Evolutionary conservation across 2,888 invertebrate genomes (phyloP).

Genomic region (Carabus problematicus): DNA sequence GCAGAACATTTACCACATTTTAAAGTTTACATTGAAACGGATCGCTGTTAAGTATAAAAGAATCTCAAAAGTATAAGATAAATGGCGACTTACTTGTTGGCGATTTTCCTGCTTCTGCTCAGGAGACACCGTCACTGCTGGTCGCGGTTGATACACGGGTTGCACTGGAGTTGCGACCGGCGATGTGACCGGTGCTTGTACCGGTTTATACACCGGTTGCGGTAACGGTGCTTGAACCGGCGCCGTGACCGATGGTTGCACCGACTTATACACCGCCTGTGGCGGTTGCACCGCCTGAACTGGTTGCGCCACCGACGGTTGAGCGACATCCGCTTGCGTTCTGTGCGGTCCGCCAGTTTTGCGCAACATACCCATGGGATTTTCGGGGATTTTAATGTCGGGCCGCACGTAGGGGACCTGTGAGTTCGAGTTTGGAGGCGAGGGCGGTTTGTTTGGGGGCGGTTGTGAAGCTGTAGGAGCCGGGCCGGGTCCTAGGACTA

Average conservation of each 20-base stretch:
- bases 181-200: constrained; percentile 46
- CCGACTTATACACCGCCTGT: constrained; percentile 51
- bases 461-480: constrained; percentile 58
- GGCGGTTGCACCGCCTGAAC: constrained; percentile 37
- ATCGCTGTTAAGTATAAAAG: no score
- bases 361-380: constrained; percentile 73
- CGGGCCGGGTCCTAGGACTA: constrained; percentile 37
- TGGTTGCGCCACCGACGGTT: constrained; percentile 43
- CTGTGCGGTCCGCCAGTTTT: constrained; percentile 70
- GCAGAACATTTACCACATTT: constrained; percentile 8
- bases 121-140: constrained; percentile 36
- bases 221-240: constrained; percentile 35
- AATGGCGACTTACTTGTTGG: constrained; percentile 26
- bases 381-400: constrained; percentile 77
- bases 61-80: no score
- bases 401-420: constrained; percentile 65
- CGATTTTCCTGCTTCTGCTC: constrained; percentile 36
- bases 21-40: neutral
- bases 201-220: constrained; percentile 23
- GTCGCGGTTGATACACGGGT: constrained; percentile 48
- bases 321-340: constrained; percentile 53
- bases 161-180: constrained; percentile 48
- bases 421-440: constrained; percentile 21
- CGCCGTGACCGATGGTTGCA: constrained; percentile 47
- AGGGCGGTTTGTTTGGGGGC: constrained; percentile 64